Conservation (phyloP, 37 sponge, comb jelly and placozoan species). For the Axinella damicornis region DNA sequence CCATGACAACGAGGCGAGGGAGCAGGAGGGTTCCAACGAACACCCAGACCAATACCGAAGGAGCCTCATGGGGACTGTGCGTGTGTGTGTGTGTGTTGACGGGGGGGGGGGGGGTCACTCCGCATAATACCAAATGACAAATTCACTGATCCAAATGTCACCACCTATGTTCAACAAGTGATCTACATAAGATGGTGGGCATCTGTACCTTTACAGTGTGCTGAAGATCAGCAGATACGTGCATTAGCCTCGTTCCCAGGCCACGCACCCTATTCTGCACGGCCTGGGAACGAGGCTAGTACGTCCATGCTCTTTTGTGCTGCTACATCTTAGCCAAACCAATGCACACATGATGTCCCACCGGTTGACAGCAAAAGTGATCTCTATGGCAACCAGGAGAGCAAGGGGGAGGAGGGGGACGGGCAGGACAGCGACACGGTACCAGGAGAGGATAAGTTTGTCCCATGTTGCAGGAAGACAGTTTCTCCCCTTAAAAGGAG, state of each 20-base stretch:
- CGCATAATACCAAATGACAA: too few relatives aligned
- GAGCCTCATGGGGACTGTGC: not conserved
- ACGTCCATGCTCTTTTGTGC: not conserved
- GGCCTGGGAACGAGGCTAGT: too few relatives aligned
- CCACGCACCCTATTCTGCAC: too few relatives aligned
- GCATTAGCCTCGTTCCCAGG: too few relatives aligned
- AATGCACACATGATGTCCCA: not conserved
- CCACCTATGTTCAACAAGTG: too few relatives aligned
- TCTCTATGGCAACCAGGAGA: constrained; percentile 31
- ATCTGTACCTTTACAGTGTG: too few relatives aligned
- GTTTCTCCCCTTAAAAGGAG: not conserved
- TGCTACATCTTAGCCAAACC: not conserved
- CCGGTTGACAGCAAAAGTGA: not conserved
- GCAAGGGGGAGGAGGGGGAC: constrained; percentile 5
- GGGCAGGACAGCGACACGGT: not conserved
- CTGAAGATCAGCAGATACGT: too few relatives aligned
- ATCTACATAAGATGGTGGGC: too few relatives aligned
- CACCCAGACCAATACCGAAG: constrained; percentile 16
- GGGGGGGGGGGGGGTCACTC: not conserved
- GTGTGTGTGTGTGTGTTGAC: not conserved
- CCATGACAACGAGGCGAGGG: not conserved
- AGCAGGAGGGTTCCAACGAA: constrained; percentile 8
- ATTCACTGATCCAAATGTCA: too few relatives aligned
- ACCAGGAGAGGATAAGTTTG: constrained; percentile 36
- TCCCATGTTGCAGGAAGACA: not conserved